Percentiles rank a stretch among this genome's conserved stretches.
Evolutionary conservation across 2,888 invertebrate species (phyloP).

Genomic region (Synergus gifuensis): DNA sequence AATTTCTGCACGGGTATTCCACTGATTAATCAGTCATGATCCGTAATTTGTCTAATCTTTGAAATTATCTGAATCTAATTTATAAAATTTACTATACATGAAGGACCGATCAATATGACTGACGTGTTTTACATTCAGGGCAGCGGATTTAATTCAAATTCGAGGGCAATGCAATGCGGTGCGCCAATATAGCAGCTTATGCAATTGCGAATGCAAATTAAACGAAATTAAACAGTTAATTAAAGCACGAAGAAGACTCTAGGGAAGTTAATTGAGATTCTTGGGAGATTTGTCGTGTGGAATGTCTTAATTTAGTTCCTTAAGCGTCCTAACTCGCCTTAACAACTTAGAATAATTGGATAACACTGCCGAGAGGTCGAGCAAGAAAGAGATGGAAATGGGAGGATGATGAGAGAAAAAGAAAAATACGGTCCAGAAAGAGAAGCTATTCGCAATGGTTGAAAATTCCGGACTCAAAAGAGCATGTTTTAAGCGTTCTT

Average conservation of each 20-base stretch:
- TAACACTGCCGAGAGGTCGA: conserved; percentile 68
- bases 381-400: conserved; percentile 36
- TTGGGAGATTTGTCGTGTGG: conserved; percentile 78
- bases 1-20: no score
- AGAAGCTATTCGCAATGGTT: conserved; percentile 53
- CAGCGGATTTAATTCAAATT: conserved; percentile 45
- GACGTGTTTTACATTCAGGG: neutral
- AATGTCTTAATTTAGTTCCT: conserved; percentile 78
- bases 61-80: neutral
- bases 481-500: conserved; percentile 35
- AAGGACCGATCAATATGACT: neutral
- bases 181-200: conserved; percentile 36
- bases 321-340: conserved; percentile 77
- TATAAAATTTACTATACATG: neutral
- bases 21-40: no score
- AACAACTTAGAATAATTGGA: conserved; percentile 78
- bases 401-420: conserved; percentile 34
- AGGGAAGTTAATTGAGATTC: conserved; percentile 77
- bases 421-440: conserved; percentile 33
- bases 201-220: conserved; percentile 74
- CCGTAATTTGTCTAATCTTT: no score
- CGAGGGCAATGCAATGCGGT: conserved; percentile 34
- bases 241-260: conserved; percentile 68
- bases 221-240: conserved; percentile 78
- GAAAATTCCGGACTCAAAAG: conserved; percentile 48